These are phyloP conservation scores for Paguma larvata DNA, from an alignment of 2,797 vertebrate species.

Conservation along the genomic window DNA sequence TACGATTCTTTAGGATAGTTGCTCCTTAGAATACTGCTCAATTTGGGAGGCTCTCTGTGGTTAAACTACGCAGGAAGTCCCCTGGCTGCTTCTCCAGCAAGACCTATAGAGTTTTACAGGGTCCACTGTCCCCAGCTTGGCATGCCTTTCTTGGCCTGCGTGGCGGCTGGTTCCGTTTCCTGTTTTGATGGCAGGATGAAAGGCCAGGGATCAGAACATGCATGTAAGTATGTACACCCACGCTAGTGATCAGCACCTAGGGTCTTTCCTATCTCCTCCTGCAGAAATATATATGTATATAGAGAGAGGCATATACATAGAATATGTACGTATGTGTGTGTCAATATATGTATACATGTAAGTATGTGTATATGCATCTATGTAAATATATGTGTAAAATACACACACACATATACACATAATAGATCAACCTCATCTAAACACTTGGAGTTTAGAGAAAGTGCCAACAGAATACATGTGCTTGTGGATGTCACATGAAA, in stretches of 20 bases:
- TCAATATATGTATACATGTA: neutral
- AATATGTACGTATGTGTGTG: neutral
- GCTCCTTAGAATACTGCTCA: neutral
- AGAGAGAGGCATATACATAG: constrained; percentile 8
- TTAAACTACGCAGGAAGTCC: neutral
- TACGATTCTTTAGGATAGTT: neutral
- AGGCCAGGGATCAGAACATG: constrained; percentile 1
- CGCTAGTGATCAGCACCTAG: constrained; percentile 71
- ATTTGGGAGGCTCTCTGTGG: neutral
- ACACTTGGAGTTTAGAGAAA: neutral
- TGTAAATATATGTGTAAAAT: neutral
- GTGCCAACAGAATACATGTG: neutral
- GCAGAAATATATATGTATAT: constrained; percentile 9
- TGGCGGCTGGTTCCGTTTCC: constrained; percentile 4
- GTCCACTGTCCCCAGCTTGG: neutral
- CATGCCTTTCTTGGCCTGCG: neutral
- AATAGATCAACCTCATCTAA: constrained; percentile 4
- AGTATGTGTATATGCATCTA: neutral
- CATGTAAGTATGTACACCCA: neutral
- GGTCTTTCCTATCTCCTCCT: constrained; percentile 42
- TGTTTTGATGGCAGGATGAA: constrained; percentile 42
- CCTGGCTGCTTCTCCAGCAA: neutral
- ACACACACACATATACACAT: neutral
- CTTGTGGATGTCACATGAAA: neutral
- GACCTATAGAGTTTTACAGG: neutral